Conservation (phyloP, 2,888 invertebrate genomes). For the Meteorus cinctellus region DNA sequence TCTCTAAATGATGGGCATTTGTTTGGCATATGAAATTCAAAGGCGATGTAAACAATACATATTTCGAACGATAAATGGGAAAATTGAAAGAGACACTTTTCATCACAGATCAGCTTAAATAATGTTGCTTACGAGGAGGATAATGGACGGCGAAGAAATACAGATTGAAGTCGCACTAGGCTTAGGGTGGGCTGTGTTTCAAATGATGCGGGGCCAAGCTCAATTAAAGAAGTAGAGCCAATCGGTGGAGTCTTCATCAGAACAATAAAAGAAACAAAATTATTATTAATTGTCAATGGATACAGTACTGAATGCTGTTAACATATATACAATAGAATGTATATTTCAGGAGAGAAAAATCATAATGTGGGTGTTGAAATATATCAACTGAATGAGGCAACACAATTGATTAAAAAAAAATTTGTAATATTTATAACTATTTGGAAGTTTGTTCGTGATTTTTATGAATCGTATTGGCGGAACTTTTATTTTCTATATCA, state of each 20-base stretch:
- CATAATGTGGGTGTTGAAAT: constrained; percentile 22
- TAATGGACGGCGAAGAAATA: constrained; percentile 36
- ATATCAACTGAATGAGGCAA: not conserved
- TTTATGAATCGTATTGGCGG: not conserved
- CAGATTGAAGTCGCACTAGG: constrained; percentile 57
- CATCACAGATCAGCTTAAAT: constrained; percentile 1
- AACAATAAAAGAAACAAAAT: constrained; percentile 37
- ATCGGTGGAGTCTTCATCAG: constrained; percentile 36
- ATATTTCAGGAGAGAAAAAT: constrained; percentile 28
- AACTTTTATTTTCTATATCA: constrained; percentile 10
- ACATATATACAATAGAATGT: constrained; percentile 6
- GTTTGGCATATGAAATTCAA: too few species aligned
- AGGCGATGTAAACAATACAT: too few species aligned
- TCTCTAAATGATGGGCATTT: not conserved
- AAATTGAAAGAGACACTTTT: constrained; percentile 1
- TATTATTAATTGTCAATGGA: constrained; percentile 7
- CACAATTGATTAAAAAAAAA: not conserved
- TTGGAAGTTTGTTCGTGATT: too few species aligned
- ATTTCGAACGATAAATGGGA: not conserved
- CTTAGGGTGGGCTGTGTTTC: constrained; percentile 44
- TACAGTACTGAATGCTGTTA: constrained; percentile 3
- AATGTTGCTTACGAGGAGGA: constrained; percentile 13
- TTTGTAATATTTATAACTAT: not conserved
- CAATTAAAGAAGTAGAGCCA: not conserved
- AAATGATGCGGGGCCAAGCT: constrained; percentile 1